A percentile compares a stretch with the other conserved stretches of the same genome.
Conservation (phyloP, 1,140 invertebrate species). For the Brachionus calyciflorus region DNA sequence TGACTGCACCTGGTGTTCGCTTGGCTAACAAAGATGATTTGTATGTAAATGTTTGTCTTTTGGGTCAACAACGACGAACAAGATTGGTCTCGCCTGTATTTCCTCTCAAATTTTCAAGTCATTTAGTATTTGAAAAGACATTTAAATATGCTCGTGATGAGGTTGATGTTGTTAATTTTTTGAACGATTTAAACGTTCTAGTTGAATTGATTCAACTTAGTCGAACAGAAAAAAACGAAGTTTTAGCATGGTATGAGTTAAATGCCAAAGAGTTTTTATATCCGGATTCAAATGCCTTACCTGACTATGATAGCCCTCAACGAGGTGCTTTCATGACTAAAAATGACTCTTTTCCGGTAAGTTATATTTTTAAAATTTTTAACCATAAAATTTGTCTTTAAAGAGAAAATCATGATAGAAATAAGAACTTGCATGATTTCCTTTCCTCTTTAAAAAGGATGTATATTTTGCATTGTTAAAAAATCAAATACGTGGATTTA, state of each 20-base stretch:
- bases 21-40: slow-evolving; percentile 56
- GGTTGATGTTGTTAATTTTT: slow-evolving; percentile 41
- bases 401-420: too few species aligned
- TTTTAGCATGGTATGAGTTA: slow-evolving; percentile 53
- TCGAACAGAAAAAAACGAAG: slow-evolving; percentile 12
- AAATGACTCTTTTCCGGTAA: slow-evolving; percentile 56
- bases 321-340: slow-evolving; percentile 54
- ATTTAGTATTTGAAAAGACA: slow-evolving; percentile 57
- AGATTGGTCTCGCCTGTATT: slow-evolving; percentile 53
- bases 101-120: slow-evolving; percentile 54
- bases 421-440: too few species aligned
- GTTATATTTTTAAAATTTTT: too few species aligned
- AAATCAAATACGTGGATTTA: too few species aligned
- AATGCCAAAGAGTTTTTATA: slow-evolving; percentile 57
- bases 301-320: slow-evolving; percentile 52
- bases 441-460: too few species aligned
- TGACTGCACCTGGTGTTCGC: slow-evolving; percentile 58
- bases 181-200: slow-evolving; percentile 55
- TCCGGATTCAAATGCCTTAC: slow-evolving; percentile 53
- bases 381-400: too few species aligned
- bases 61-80: slow-evolving; percentile 57
- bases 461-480: too few species aligned
- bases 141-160: slow-evolving; percentile 40
- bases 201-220: slow-evolving; percentile 56
- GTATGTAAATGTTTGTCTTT: slow-evolving; percentile 56